phyloP scores from a whole-genome alignment of 2,797 vertebrate genomes.

The Gadopsis marmoratus region DNA sequence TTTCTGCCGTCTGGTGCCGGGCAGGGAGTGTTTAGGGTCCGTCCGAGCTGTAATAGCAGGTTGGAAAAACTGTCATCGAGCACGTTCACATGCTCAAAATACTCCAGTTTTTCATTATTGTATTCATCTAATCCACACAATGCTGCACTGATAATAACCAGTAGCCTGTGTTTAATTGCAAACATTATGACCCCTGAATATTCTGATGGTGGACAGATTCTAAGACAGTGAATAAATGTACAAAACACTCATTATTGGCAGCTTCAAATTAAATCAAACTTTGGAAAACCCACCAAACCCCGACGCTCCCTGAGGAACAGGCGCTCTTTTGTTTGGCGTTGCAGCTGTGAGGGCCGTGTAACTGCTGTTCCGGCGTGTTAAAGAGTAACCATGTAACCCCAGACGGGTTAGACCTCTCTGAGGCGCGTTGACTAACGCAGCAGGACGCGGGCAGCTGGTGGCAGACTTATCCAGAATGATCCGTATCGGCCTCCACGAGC shows the following conservation, averaged over 20 bases:
- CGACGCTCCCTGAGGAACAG: not conserved
- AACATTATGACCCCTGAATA: too few relatives aligned
- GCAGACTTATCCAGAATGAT: conserved; percentile 2
- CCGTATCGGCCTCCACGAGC: conserved; percentile 5
- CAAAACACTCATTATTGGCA: not conserved
- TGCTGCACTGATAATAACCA: too few relatives aligned
- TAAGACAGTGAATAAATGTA: not conserved
- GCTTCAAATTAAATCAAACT: not conserved
- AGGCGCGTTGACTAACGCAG: conserved; percentile 6
- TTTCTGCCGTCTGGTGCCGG: not conserved
- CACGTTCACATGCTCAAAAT: too few relatives aligned
- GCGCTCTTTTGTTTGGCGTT: conserved; percentile 9
- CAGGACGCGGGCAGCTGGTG: conserved; percentile 25
- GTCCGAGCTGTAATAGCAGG: not conserved
- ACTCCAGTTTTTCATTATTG: too few relatives aligned
- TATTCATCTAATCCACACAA: too few relatives aligned
- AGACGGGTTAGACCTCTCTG: conserved; percentile 19
- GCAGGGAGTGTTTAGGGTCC: not conserved
- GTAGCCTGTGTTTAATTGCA: too few relatives aligned
- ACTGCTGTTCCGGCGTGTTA: conserved; percentile 10
- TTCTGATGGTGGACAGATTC: too few relatives aligned
- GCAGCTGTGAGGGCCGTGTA: conserved; percentile 28
- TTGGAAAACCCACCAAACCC: not conserved
- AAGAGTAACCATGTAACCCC: conserved; percentile 34
- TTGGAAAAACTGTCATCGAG: not conserved